Evolutionary conservation across 1,140 invertebrate species (phyloP), one percentile per base, ranked within the genome.

Genomic region (Heliconius congener): DNA sequence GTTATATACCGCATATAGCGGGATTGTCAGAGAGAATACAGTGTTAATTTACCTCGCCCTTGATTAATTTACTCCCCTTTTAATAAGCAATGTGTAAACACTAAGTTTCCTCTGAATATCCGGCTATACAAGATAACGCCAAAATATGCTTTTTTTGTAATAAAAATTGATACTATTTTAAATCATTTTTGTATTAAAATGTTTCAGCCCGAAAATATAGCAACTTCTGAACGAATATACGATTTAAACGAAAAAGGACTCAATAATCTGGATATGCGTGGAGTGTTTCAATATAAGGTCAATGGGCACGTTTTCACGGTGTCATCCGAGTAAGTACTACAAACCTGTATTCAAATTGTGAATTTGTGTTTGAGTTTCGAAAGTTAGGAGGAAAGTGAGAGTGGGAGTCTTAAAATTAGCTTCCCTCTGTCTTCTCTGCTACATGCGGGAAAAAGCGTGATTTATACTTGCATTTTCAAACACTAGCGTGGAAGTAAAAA

Each of bases 121-220:
- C 6, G 34, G 11, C 42, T 42, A 42, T 42, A 42, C 42, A 37
- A 0, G 34, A 37, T 37, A 37, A 37, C 34, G 34, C 34, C 6
- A 37, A 37, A 37, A 37, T 37, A 37, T 46, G 3, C 42, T 46
- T 4, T 42, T 30, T 16, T 16, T 16, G 42, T 16, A 46, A 46
- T 16, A 3, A 46, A 46, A 46, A 46, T 16, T 16, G 1, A 46
- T 16, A 46, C 13, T 46, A 46, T 46, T 46, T 46, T 46, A 46
- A 46, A 13, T 13, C 42, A 46, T 13, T 13, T 3, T 46, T 46
- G 50, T 52, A 52, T 57, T 23, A 57, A 57, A 57, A 57, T 73
- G 52, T 86, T 87, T 30, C 86, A 93, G 91, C 86, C 88, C 50
- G 90, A 93, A 42, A 86, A 84, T 13, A 85, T 91, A 1, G 83